phyloP scores from a whole-genome alignment of 2,113 vertebrate species.

The Psammodynastes pulverulentus region DNA sequence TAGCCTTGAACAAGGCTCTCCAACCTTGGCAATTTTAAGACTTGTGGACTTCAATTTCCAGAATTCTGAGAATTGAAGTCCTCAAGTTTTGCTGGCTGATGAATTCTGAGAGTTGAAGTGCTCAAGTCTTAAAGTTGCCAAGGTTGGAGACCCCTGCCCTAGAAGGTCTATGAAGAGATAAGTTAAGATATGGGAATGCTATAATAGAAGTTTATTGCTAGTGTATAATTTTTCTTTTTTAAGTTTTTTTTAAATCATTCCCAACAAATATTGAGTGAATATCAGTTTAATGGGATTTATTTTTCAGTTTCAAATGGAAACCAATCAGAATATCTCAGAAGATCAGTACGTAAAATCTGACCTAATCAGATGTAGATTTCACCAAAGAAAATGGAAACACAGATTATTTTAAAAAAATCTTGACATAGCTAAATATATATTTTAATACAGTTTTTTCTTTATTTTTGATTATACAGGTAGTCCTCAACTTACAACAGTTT shows the following conservation, averaged over 20 bases:
- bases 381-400: background rate
- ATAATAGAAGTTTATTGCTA: background rate
- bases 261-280: background rate
- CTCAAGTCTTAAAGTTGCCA: too few relatives aligned
- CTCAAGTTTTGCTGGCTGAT: too few relatives aligned
- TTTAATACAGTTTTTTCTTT: too few relatives aligned
- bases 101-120: too few relatives aligned
- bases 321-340: background rate
- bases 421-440: background rate
- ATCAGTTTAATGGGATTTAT: background rate
- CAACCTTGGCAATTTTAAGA: too few relatives aligned
- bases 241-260: background rate
- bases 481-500: too few relatives aligned
- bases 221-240: background rate
- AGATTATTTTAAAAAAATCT: background rate
- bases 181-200: background rate
- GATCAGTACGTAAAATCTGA: background rate
- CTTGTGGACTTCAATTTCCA: too few relatives aligned
- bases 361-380: background rate
- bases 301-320: background rate
- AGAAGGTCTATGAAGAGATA: background rate
- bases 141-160: too few relatives aligned
- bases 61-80: too few relatives aligned
- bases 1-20: too few relatives aligned
- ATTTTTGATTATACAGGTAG: background rate